Evolutionary conservation across 2,888 invertebrate genomes (phyloP), one percentile per base, ranked within the genome.

Genomic region (Myathropa florea): DNA sequence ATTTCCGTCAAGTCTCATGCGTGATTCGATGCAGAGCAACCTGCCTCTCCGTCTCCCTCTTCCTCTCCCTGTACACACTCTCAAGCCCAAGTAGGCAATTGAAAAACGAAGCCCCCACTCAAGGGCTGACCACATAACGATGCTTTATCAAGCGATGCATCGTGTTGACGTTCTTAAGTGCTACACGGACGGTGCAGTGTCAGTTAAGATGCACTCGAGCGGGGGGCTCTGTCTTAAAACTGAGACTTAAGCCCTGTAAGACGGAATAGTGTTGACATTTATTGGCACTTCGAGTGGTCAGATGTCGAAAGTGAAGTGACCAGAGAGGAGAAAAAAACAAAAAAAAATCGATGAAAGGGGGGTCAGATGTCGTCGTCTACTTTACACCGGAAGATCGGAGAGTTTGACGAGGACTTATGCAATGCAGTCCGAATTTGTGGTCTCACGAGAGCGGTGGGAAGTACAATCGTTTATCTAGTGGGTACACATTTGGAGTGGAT

Each of bases 131-230:
- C 59, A 82, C 68, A 64, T 57, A 71, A 78, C 30, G 70, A 78
- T 21, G 53, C 82, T 82, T 36, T 18, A 65, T 60, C 65, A 36
- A 36, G 23, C 10, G 64, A 46, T 70, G 76, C 76, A 65, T 82
- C 21, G 60, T 76, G 77, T 77, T 77, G 77, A 82, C 71, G 53
- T 65, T 28, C 60, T 65, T 28, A 64, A 77, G 77, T 77, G 57
- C 21, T 39, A 21, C 30, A 53, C 24, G 46, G 46, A 53, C 46
- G 26, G 14, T 24, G 64, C 23, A 39, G 28, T 21, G 65, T 28
- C 65, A 23, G 59, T 6, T 46, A 10, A 67, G 75, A 46, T 67
- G 65, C 59, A 60, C 65, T 67, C 30, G 10, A n/a, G n/a, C n/a
- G 23, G 12, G 33, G 33, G 33, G 7, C 33, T n/a, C 33, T 3